Evolutionary conservation across 2,113 vertebrate genomes (phyloP), one percentile per base, ranked within the genome.

Genomic region (Gracilinanus agilis): DNA sequence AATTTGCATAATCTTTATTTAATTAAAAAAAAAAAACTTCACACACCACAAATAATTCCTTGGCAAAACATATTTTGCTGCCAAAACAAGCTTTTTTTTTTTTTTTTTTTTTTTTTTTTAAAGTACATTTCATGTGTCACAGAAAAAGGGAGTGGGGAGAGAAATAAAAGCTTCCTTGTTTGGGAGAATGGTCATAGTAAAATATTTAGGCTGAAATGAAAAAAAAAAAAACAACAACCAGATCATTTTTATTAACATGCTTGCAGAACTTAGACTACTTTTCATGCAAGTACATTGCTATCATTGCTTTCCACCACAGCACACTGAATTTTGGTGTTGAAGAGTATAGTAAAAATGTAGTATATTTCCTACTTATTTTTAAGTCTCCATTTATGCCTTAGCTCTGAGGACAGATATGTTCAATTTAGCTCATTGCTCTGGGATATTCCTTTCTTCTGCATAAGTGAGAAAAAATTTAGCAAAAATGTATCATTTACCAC

Each of bases 381-480:
- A 92, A 90, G 19, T 90, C 88, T 0, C 54, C 91, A 67, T 29
- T 56, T 44, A 53, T 56, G 54, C 54, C 58, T 61, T 54, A 54
- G 21, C 54, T 54, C 89, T 34, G 0, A 90, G 92, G 93, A 24
- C 89, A 92, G 93, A 83, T 93, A 44, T n/a, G n/a, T 34, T 92
- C 67, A 94, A 40, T 90, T 92, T 44, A 89, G 75, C 53, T 92
- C 91, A 53, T 92, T 90, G 91, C 44, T 53, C 92, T 88, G 40
- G 91, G 40, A 93, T 61, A 67, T 94, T 29, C 27, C 90, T 92
- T 88, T 94, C 92, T 34, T 94, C 83, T 92, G 94, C 91, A 93
- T 16, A 40, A 67, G n/a, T 54, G 90, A 44, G 93, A 58, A 83
- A 75, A 89, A 53, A 91, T 90, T 95, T 96, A 92, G 92, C 96